Evolutionary conservation across 2,113 vertebrate species (phyloP).

Genomic region (Corythoichthys intestinalis): DNA sequence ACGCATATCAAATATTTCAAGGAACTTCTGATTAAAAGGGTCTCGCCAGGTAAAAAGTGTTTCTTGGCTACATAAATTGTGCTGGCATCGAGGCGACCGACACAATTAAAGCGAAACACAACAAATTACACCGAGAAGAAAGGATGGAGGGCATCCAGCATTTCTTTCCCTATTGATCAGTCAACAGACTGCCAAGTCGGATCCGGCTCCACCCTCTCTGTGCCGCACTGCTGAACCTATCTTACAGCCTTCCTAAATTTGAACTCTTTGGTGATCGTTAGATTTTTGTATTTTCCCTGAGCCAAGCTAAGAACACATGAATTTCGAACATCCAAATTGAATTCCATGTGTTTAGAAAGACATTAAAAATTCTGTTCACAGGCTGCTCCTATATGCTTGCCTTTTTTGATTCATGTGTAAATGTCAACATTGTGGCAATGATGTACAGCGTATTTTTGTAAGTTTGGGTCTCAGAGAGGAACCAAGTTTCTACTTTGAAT

Average conservation of each 20-base stretch:
- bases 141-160: background rate
- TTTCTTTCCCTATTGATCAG: background rate
- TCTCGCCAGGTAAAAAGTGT: conserved; percentile 32
- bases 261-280: background rate
- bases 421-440: background rate
- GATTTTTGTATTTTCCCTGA: background rate
- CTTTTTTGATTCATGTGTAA: background rate
- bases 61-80: conserved; percentile 32
- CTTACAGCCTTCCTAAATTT: background rate
- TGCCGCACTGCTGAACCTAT: background rate
- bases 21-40: conserved; percentile 31
- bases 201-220: background rate
- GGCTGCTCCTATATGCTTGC: too few relatives aligned
- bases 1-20: conserved; percentile 53
- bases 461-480: background rate
- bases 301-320: background rate
- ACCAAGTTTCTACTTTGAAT: background rate
- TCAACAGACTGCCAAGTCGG: background rate
- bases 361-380: too few relatives aligned
- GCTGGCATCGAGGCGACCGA: background rate
- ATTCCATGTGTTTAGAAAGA: too few relatives aligned
- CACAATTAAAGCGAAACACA: background rate
- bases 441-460: conserved; percentile 5
- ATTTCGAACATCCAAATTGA: too few relatives aligned
- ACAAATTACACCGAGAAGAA: background rate